Evolutionary conservation across 1,140 invertebrate species (phyloP), one percentile per base, ranked within the genome.

Genomic region (Oncopodura yosiiana): DNA sequence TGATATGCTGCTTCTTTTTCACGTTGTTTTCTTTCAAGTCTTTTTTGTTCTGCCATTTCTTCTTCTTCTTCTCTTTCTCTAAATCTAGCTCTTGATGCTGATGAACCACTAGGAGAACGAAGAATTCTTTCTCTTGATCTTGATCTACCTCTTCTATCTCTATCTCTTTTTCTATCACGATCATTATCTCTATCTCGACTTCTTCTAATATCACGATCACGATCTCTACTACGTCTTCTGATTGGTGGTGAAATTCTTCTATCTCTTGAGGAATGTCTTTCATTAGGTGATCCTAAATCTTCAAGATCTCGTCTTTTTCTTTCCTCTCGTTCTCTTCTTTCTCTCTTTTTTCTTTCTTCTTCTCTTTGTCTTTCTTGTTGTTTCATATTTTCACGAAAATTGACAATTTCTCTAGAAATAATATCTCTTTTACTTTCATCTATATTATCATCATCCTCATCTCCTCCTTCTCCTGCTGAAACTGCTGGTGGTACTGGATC

Each of bases 311-410:
- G 32, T 39, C 43, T 60, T 45, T 48, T 51, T 21, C 51, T 56
- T 58, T 64, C 61, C 58, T 73, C 71, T 45, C 68, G 67, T 32
- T 74, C 65, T 53, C 66, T 66, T 67, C 73, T 60, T 67, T 67
- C 75, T 50, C 68, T 73, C 60, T 76, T 63, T 29, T 69, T 71
- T 49, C 73, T 65, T 63, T 76, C 66, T 44, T 68, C 65, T 52
- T 68, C 61, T 26, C 63, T 62, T 46, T 70, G 64, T 43, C 69
- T 69, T 48, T 69, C 67, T 60, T 69, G 64, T 56, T 67, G 72
- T 53, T 93, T 94, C 84, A 94, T 93, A 55, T 89, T 87, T 77
- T 95, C 92, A 50, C 94, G 79, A 73, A 97, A 97, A 73, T 92
- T 94, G 60, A 88, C 88, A 72, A 97, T 97, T 78, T 97, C 94